Evolutionary conservation across 2,888 invertebrate genomes (phyloP).

Genomic region (Heteromurus nitidus): DNA sequence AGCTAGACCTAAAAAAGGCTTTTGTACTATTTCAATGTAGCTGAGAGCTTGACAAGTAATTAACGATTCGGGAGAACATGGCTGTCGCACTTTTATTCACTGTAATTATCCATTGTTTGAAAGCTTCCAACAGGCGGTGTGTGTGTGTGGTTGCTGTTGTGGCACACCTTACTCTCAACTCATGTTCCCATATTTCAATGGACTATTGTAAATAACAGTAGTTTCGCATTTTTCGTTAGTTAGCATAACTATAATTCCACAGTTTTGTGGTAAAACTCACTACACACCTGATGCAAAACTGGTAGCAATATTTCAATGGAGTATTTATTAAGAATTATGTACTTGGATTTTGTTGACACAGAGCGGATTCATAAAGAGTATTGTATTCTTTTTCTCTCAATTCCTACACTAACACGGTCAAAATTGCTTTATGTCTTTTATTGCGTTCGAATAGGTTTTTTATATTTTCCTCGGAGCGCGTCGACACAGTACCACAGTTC

Average conservation of each 20-base stretch:
- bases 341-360: neutral
- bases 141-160: neutral
- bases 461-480: neutral
- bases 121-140: neutral
- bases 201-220: too few species aligned
- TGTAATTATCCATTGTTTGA: constrained; percentile 12
- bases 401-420: neutral
- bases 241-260: neutral
- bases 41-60: constrained; percentile 3
- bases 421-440: neutral
- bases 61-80: neutral
- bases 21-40: neutral
- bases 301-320: neutral
- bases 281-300: neutral
- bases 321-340: neutral
- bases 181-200: neutral
- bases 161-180: neutral
- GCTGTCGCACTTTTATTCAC: neutral
- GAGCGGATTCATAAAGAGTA: too few species aligned
- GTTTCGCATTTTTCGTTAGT: neutral
- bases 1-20: neutral
- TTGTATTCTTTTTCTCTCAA: too few species aligned
- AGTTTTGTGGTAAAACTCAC: neutral
- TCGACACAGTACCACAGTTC: neutral
- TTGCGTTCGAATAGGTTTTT: neutral